Evolutionary conservation across 2,888 invertebrate genomes (phyloP).

Genomic region (Tiliacea aurago): DNA sequence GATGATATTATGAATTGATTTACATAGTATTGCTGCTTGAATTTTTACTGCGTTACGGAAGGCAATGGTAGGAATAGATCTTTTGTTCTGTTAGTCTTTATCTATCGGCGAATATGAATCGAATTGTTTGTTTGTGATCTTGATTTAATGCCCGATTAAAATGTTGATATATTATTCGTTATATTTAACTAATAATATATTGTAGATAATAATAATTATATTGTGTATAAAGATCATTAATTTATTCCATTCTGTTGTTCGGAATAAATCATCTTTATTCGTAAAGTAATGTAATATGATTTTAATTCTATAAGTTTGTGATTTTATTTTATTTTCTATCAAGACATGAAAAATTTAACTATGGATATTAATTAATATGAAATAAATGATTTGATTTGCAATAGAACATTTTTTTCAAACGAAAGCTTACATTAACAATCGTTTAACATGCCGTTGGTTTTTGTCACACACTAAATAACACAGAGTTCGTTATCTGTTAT

Average conservation of each 20-base stretch:
- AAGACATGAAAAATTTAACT: too few species aligned
- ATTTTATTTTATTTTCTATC: too few species aligned
- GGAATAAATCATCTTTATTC: constrained; percentile 7
- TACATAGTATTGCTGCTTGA: constrained; percentile 42
- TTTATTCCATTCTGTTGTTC: too few species aligned
- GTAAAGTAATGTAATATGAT: too few species aligned
- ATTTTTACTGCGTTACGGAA: constrained; percentile 62
- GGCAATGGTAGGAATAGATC: constrained; percentile 57
- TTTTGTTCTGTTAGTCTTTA: constrained; percentile 32
- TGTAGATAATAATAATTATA: too few species aligned
- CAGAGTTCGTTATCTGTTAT: constrained; percentile 59
- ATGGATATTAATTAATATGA: too few species aligned
- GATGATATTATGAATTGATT: constrained; percentile 68
- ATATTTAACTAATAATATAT: neutral
- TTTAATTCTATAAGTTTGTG: too few species aligned
- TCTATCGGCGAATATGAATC: constrained; percentile 29
- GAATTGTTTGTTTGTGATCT: constrained; percentile 26
- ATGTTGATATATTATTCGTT: neutral
- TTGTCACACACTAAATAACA: constrained; percentile 59
- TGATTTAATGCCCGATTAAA: constrained; percentile 43
- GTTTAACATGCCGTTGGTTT: constrained; percentile 58
- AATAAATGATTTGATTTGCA: too few species aligned
- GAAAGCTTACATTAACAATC: constrained; percentile 40
- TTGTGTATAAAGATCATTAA: too few species aligned
- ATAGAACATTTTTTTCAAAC: constrained; percentile 2